Conservation (phyloP, 2,888 invertebrate species). For the Gymnoscelis rufifasciata region DNA sequence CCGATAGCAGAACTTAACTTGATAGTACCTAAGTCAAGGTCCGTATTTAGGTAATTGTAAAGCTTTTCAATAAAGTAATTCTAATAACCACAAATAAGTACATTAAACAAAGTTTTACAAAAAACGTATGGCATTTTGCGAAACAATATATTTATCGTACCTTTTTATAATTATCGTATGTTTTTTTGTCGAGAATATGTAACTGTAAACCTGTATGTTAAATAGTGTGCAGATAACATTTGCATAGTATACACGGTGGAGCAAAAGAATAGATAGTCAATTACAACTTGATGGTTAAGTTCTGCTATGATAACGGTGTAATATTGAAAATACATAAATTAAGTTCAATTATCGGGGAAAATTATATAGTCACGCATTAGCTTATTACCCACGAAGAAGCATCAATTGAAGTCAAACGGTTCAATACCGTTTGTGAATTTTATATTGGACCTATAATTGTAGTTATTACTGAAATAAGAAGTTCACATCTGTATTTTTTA, state of each 20-base stretch:
- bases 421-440: slow-evolving; percentile 36
- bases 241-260: background rate
- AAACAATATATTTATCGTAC: too few species aligned
- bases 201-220: background rate
- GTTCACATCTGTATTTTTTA: slow-evolving; percentile 13
- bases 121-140: too few species aligned
- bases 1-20: too few species aligned
- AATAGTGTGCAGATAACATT: background rate
- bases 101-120: too few species aligned
- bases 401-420: slow-evolving; percentile 49
- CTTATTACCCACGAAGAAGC: slow-evolving; percentile 35
- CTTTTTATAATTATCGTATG: too few species aligned
- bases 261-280: background rate
- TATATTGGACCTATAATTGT: background rate
- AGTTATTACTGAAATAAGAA: background rate
- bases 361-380: slow-evolving; percentile 47
- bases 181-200: too few species aligned
- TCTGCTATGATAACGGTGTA: slow-evolving; percentile 41
- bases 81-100: too few species aligned
- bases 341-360: slow-evolving; percentile 24
- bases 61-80: too few species aligned
- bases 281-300: background rate
- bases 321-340: slow-evolving; percentile 28
- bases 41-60: too few species aligned
- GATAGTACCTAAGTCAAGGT: too few species aligned